phyloP scores from a whole-genome alignment of 2,797 vertebrate genomes.

The Scolopax bukidnonensis region DNA sequence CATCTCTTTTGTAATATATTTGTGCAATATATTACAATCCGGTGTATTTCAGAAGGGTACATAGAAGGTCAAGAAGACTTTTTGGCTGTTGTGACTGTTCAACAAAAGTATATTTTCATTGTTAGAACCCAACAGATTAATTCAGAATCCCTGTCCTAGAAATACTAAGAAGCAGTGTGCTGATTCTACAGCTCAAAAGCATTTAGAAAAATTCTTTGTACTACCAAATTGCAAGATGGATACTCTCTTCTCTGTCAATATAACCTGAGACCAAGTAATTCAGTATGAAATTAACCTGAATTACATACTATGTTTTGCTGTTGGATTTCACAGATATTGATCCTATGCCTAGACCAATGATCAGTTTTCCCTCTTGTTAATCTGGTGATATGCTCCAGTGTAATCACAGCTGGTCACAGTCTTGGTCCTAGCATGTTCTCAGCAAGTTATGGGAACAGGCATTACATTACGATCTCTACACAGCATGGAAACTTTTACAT shows the following conservation, averaged over 20 bases:
- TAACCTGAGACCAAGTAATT: background rate
- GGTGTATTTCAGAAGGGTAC: background rate
- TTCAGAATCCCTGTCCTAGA: background rate
- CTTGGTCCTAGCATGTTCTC: background rate
- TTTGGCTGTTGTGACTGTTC: background rate
- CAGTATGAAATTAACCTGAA: background rate
- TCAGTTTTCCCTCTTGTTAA: background rate
- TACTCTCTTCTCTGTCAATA: background rate
- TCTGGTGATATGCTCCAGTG: background rate
- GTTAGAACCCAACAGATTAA: background rate
- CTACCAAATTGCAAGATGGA: background rate
- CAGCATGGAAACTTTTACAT: background rate
- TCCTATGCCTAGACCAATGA: background rate
- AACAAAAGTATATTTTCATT: background rate
- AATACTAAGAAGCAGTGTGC: background rate
- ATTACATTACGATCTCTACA: background rate
- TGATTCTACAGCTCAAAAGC: background rate
- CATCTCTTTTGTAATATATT: background rate
- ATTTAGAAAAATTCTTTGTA: background rate
- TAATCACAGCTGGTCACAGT: background rate
- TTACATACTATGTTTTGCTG: background rate
- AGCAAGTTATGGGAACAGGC: background rate
- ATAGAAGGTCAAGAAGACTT: background rate
- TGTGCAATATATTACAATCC: background rate
- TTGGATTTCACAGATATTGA: background rate